phyloP scores from a whole-genome alignment of 1,140 invertebrate species.

The Araneus ventricosus region DNA sequence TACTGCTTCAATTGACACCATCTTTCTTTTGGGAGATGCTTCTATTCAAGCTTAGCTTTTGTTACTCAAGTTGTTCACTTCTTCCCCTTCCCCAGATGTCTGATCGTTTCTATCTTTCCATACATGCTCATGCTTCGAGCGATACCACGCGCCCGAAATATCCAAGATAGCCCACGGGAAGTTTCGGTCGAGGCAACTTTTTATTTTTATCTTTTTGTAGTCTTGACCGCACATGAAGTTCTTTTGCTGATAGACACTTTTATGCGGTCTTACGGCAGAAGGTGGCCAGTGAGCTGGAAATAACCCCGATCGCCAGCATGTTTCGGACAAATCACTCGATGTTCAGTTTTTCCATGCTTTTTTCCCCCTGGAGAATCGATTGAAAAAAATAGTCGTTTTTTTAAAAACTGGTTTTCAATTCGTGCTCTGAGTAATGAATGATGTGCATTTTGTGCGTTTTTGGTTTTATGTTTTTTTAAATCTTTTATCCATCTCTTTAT shows the following conservation, averaged over 20 bases:
- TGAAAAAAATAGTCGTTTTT: too few species aligned
- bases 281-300: background rate
- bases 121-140: slow-evolving; percentile 37
- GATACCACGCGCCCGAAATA: slow-evolving; percentile 42
- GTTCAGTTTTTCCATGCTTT: background rate
- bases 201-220: slow-evolving; percentile 25
- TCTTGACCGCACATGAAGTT: slow-evolving; percentile 19
- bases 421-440: too few species aligned
- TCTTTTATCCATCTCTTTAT: too few species aligned
- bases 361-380: too few species aligned
- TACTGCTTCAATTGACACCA: slow-evolving; percentile 68
- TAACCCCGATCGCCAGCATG: background rate
- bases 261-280: background rate
- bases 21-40: slow-evolving; percentile 62
- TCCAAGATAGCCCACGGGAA: slow-evolving; percentile 10
- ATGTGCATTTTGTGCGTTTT: too few species aligned
- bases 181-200: background rate
- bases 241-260: slow-evolving; percentile 40
- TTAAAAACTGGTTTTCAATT: too few species aligned
- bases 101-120: slow-evolving; percentile 51
- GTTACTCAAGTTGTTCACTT: slow-evolving; percentile 61
- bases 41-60: slow-evolving; percentile 54
- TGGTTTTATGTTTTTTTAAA: too few species aligned
- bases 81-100: background rate
- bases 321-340: background rate